Base-by-base conservation (phyloP, 2,113 vertebrate genomes). In the Octodon degus region DNA sequence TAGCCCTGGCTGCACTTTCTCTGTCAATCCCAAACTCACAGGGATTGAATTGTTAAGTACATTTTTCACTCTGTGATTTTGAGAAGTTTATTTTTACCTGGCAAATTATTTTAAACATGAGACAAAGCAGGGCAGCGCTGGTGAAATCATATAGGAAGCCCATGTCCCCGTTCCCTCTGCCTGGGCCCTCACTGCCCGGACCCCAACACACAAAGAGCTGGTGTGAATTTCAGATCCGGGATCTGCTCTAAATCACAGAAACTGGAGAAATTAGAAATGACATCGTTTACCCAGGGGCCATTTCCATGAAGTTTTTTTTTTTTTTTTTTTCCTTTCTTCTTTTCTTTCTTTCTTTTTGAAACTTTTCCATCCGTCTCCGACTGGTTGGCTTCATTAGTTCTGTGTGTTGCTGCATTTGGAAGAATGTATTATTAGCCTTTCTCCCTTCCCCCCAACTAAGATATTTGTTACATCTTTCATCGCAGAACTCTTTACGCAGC, bases 171-270 rank as follows among this genome's bases (percentile, higher is more conserved):
- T 98, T 98, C 97, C 97, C 98, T 91, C 97, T 97, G 98, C 97
- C 98, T 95, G 96, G 98, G 95, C 97, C 98, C 98, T 98, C 98
- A 98, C 96, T 63, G 97, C 96, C 80, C 0, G 19, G 96, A 98
- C 98, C 98, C 98, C 97, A 93, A 98, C 98, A 98, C 99, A 99
- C 99, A 99, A 99, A 99, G 99, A 99, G 96, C 98, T 98, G 99
- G 99, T 99, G 99, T 99, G 99, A 99, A 99, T 99, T 99, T 99
- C 99, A 99, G 98, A 99, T 98, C 97, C 97, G 90, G 97, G 12
- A 97, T 98, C 99, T 99, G 99, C 98, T 98, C 98, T 99, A 98
- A 98, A 99, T 99, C 99, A 99, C 93, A 79, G 92, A 96, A 96
- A 97, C 96, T 95, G 97, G 98, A 98, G 98, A 98, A 99, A 99